Percentiles rank a stretch among this genome's conserved stretches.
These are phyloP conservation scores for Drosophila lacteicornis DNA, from an alignment of 1,140 invertebrate species.

Conservation along the genomic window DNA sequence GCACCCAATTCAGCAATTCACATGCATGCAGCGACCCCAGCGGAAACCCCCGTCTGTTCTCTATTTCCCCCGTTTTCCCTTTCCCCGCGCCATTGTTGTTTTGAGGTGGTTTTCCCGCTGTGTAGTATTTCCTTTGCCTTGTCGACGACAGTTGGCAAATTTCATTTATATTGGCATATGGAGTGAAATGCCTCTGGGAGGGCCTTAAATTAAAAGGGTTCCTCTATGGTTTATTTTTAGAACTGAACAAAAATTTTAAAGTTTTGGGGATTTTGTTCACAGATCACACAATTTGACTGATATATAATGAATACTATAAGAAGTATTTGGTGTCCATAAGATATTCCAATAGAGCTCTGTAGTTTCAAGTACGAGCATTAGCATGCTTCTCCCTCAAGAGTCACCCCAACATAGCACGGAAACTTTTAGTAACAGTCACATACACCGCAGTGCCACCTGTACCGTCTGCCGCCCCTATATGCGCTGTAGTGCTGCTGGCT, in stretches of 20 bases:
- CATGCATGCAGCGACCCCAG: slow-evolving; percentile 56
- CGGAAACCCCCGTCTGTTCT: slow-evolving; percentile 26
- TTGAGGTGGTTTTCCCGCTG: slow-evolving; percentile 17
- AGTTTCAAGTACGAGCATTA: slow-evolving; percentile 21
- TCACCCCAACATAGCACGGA: slow-evolving; percentile 7
- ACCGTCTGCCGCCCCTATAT: slow-evolving; percentile 18
- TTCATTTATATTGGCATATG: slow-evolving; percentile 57
- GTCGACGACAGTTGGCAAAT: slow-evolving; percentile 49
- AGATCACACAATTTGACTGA: neutral
- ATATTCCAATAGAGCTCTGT: too few species aligned
- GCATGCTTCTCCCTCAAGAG: slow-evolving; percentile 14
- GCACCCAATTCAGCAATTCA: slow-evolving; percentile 57
- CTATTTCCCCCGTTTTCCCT: neutral
- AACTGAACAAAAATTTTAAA: too few species aligned
- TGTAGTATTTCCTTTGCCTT: slow-evolving; percentile 25
- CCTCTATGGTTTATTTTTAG: neutral
- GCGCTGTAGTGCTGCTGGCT: neutral
- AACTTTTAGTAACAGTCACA: slow-evolving; percentile 55
- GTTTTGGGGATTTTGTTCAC: too few species aligned
- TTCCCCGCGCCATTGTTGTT: slow-evolving; percentile 1
- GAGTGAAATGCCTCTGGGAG: slow-evolving; percentile 13
- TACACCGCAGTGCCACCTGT: slow-evolving; percentile 40
- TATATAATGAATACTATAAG: neutral
- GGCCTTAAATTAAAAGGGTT: slow-evolving; percentile 49
- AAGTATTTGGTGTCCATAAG: too few species aligned